phyloP scores from a whole-genome alignment of 2,113 vertebrate species.

The Grammomys surdaster region DNA sequence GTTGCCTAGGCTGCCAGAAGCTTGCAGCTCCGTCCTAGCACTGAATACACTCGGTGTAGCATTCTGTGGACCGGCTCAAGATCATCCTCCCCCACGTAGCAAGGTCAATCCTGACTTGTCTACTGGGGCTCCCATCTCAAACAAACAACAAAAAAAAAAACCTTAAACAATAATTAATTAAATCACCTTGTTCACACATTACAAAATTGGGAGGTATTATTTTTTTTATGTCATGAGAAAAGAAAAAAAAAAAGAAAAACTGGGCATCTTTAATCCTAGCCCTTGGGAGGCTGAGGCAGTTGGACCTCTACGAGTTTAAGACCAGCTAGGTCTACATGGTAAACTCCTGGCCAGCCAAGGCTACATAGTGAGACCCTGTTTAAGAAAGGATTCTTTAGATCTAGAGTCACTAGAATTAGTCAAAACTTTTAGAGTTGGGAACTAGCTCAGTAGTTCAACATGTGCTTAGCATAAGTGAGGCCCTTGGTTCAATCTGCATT shows the following conservation, averaged over 20 bases:
- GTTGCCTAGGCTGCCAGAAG: not conserved
- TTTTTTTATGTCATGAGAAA: slow-evolving; percentile 19
- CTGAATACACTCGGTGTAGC: no score
- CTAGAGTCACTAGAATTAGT: not conserved
- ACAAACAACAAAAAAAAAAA: not conserved
- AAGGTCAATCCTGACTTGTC: not conserved
- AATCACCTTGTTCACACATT: not conserved
- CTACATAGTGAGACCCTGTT: not conserved
- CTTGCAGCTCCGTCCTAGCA: no score
- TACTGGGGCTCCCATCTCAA: not conserved
- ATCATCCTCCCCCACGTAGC: not conserved
- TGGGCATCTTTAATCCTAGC: not conserved
- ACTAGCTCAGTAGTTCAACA: not conserved
- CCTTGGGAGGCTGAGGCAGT: not conserved
- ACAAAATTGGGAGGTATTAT: slow-evolving; percentile 18
- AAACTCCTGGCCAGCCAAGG: not conserved
- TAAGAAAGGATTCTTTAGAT: slow-evolving; percentile 34
- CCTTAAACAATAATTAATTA: not conserved
- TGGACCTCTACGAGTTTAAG: not conserved
- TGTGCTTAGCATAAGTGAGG: not conserved
- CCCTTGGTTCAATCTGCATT: not conserved
- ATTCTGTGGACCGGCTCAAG: not conserved
- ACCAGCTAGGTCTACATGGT: not conserved
- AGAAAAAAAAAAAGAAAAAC: not conserved
- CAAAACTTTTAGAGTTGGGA: not conserved